Evolutionary conservation across 2,797 vertebrate genomes (phyloP).

Genomic region (Pristis pectinata): DNA sequence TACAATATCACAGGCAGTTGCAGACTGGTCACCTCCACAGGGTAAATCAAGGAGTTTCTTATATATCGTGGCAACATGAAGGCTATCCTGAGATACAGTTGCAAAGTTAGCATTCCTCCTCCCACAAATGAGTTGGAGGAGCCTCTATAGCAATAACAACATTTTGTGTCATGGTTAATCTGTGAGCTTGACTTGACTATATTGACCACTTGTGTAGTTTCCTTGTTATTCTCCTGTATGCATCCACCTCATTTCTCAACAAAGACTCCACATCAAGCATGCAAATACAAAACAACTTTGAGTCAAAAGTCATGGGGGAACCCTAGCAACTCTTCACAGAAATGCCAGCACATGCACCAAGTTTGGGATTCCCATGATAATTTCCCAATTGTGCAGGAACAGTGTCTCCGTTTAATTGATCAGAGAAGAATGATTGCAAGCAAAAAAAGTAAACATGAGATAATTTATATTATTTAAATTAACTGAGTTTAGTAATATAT

Average conservation of each 20-base stretch:
- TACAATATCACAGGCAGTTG: background rate
- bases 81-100: background rate
- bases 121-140: background rate
- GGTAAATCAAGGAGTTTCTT: background rate
- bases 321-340: too few species aligned
- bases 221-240: background rate
- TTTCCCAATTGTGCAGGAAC: too few species aligned
- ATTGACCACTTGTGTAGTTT: background rate
- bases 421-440: too few species aligned
- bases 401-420: too few species aligned
- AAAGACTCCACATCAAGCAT: background rate
- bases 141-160: background rate
- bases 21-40: background rate
- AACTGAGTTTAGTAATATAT: too few species aligned
- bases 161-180: background rate
- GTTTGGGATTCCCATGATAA: too few species aligned
- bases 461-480: too few species aligned
- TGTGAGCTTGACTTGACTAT: background rate
- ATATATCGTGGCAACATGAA: background rate
- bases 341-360: too few species aligned
- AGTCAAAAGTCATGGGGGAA: background rate
- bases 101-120: background rate
- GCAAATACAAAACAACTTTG: background rate
- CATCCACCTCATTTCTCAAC: background rate
- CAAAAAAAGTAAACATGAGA: too few species aligned